Evolutionary conservation across 2,113 vertebrate species (phyloP), one percentile per base, ranked within the genome.

Genomic region (Ciconia boyciana): DNA sequence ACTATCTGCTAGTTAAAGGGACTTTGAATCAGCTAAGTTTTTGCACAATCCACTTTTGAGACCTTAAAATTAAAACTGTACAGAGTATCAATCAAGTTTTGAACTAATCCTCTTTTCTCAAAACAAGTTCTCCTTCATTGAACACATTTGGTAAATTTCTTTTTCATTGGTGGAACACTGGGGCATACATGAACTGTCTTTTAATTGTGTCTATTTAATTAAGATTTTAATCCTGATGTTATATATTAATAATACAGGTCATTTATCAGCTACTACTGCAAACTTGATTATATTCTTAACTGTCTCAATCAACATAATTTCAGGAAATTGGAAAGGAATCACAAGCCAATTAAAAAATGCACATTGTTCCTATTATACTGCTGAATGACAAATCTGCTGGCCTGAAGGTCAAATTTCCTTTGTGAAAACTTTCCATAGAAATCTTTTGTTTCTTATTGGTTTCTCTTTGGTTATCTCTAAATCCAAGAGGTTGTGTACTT

Each of bases 161-260:
- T 83, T 89, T 91, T 82, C 49, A 48, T 25, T 58, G 46, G 31
- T 76, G 10, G 34, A 82, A 70, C 28, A 76, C 13, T 62, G 9
- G 19, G 46, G 20, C 49, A 70, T 70, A 48, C 15, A 77, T 0
- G 1, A 89, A 52, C 26, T 80, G 14, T 36, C 77, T 58, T 94
- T 93, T 83, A 94, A 78, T 72, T 77, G 11, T 64, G 16, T 57
- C 61, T 62, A 25, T 89, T 93, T 94, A 89, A 97, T 97, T 93
- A 96, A 90, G 39, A 91, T 76, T 93, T 90, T 71, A 60, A 39
- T 94, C 24, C 68, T 61, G 80, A 69, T 31, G 4, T 85, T 96
- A 60, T 64, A 48, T 91, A 61, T 68, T 88, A 66, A 76, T 71
- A 91, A 44, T 64, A 39, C 16, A 91, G 48, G 48, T 43, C 1